Evolutionary conservation across 2,113 vertebrate genomes (phyloP).

Genomic region (Hyaena hyaena): DNA sequence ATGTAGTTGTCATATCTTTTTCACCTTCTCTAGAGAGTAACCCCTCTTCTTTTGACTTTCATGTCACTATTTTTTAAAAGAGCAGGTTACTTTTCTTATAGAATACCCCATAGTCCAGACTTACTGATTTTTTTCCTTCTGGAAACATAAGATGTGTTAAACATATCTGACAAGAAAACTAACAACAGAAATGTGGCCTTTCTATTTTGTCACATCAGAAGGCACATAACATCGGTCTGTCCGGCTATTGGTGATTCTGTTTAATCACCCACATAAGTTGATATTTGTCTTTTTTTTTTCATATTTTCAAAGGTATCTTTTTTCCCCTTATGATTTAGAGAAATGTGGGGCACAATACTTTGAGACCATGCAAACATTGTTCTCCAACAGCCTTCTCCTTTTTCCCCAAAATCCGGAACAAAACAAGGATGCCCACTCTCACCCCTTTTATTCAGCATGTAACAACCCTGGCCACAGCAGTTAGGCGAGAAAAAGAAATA

Average conservation of each 20-base stretch:
- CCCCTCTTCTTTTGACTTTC: neutral
- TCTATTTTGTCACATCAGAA: neutral
- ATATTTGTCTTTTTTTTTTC: neutral
- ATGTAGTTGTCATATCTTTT: neutral
- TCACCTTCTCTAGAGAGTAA: neutral
- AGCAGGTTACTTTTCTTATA: neutral
- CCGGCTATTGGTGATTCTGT: neutral
- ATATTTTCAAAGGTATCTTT: neutral
- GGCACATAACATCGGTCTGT: neutral
- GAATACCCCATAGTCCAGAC: neutral
- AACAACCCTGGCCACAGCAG: neutral
- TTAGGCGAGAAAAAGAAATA: neutral
- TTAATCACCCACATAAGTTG: neutral
- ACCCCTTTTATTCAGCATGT: neutral
- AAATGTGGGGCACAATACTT: neutral
- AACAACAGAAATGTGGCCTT: neutral
- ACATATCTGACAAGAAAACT: constrained; percentile 5
- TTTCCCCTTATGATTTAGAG: neutral
- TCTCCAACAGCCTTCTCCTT: neutral
- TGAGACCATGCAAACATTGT: neutral
- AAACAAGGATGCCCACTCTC: neutral
- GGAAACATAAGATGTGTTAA: neutral
- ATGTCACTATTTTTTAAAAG: neutral
- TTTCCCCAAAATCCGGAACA: neutral
- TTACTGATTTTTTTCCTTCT: neutral